Conservation (phyloP, 2,888 invertebrate genomes). For the Nipponacmea schrenckii region DNA sequence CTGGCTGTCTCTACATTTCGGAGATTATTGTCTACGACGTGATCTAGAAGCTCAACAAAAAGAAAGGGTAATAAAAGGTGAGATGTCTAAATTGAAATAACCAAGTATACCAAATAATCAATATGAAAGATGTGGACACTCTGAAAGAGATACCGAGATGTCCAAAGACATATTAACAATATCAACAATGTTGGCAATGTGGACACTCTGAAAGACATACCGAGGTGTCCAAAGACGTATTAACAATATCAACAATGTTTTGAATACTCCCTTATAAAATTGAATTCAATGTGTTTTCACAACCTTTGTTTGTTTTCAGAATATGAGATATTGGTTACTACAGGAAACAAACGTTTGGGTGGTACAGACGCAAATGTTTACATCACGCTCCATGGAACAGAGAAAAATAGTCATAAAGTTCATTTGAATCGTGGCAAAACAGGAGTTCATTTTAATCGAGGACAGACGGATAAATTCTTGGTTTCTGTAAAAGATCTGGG, state of each 20-base stretch:
- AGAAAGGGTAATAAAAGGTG: slow-evolving; percentile 41
- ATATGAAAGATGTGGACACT: too few relatives aligned
- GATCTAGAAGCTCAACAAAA: slow-evolving; percentile 47
- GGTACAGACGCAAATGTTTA: slow-evolving; percentile 63
- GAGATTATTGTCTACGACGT: slow-evolving; percentile 43
- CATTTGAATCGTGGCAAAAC: slow-evolving; percentile 38
- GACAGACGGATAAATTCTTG: slow-evolving; percentile 46
- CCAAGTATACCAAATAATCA: too few relatives aligned
- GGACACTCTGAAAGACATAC: too few relatives aligned
- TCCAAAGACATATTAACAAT: too few relatives aligned
- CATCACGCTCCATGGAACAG: slow-evolving; percentile 51
- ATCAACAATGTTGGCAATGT: too few relatives aligned
- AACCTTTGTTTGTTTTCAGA: slow-evolving; percentile 38
- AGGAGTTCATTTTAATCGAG: slow-evolving; percentile 49
- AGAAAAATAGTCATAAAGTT: slow-evolving; percentile 48
- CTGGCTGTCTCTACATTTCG: slow-evolving; percentile 56
- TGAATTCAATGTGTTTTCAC: too few relatives aligned
- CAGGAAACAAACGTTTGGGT: slow-evolving; percentile 53
- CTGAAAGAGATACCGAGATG: too few relatives aligned
- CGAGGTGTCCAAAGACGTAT: too few relatives aligned
- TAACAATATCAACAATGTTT: too few relatives aligned
- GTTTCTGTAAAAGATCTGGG: slow-evolving; percentile 48
- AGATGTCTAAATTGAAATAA: neutral
- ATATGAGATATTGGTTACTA: slow-evolving; percentile 51
- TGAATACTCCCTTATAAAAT: too few relatives aligned